phyloP scores from a whole-genome alignment of 1,140 invertebrate genomes.

The Saxidomus purpurata region DNA sequence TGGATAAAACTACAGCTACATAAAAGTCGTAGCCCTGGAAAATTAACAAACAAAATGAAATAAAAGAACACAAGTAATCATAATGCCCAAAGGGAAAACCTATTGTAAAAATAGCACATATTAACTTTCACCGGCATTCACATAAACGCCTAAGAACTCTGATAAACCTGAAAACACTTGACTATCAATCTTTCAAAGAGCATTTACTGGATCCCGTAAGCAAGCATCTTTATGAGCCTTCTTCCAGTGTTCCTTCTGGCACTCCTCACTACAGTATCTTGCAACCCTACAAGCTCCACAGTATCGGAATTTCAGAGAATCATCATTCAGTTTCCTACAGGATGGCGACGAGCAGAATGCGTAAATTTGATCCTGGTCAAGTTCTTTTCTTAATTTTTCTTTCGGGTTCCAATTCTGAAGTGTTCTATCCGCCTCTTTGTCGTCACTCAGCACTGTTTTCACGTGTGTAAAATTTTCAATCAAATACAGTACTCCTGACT shows the following conservation, averaged over 20 bases:
- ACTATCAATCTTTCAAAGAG: too few species aligned
- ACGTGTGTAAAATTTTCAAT: slow-evolving; percentile 30
- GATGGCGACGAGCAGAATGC: slow-evolving; percentile 72
- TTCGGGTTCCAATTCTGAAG: slow-evolving; percentile 70
- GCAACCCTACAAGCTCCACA: slow-evolving; percentile 74
- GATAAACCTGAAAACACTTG: too few species aligned
- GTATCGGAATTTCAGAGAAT: slow-evolving; percentile 70
- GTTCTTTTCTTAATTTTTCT: slow-evolving; percentile 59
- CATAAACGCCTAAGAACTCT: too few species aligned
- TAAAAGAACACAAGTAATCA: too few species aligned
- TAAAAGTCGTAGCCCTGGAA: too few species aligned
- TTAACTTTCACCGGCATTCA: too few species aligned
- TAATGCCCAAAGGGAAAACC: too few species aligned
- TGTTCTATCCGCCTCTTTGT: slow-evolving; percentile 5
- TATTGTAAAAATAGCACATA: too few species aligned
- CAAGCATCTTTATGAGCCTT: slow-evolving; percentile 72
- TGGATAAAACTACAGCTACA: too few species aligned
- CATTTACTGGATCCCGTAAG: slow-evolving; percentile 19
- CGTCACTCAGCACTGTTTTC: slow-evolving; percentile 41
- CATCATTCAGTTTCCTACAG: slow-evolving; percentile 64
- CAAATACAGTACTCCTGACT: not conserved
- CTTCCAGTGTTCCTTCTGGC: slow-evolving; percentile 78
- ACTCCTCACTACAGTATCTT: slow-evolving; percentile 74
- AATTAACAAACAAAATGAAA: too few species aligned
- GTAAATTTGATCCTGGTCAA: slow-evolving; percentile 45